phyloP scores from a whole-genome alignment of 2,888 invertebrate species.

The Aphidoletes aphidimyza region DNA sequence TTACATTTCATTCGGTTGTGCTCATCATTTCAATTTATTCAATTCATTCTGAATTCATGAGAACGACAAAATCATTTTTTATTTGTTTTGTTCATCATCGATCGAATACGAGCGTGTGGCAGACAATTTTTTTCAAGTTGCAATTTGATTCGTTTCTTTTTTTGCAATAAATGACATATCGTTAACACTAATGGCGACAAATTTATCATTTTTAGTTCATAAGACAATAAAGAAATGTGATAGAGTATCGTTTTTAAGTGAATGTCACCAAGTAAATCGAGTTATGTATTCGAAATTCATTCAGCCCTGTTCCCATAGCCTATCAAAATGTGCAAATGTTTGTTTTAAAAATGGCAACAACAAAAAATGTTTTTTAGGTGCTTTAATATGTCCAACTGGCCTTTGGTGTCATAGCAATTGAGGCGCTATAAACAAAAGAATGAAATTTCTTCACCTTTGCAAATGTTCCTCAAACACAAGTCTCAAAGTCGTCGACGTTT shows the following conservation, averaged over 20 bases:
- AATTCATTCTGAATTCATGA: neutral
- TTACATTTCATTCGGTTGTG: neutral
- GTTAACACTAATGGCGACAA: neutral
- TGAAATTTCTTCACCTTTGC: too few species aligned
- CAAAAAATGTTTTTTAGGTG: too few species aligned
- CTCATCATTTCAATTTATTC: neutral
- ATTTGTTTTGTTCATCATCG: constrained; percentile 5
- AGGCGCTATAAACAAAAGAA: too few species aligned
- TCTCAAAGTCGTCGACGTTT: too few species aligned
- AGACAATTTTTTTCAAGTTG: neutral
- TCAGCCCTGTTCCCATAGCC: too few species aligned
- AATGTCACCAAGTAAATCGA: neutral
- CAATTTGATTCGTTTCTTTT: neutral
- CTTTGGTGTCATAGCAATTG: too few species aligned
- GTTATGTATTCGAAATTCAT: neutral
- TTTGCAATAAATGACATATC: constrained; percentile 52
- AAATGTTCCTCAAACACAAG: too few species aligned
- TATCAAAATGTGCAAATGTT: too few species aligned
- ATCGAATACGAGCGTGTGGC: neutral
- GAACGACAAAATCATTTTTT: constrained; percentile 53
- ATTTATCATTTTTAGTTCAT: constrained; percentile 33
- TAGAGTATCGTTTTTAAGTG: neutral
- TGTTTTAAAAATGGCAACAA: too few species aligned
- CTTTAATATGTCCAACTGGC: too few species aligned
- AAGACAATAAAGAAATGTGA: neutral